A percentile compares a stretch with the other conserved stretches of the same genome.
Evolutionary conservation across 1,140 invertebrate species (phyloP).

Genomic region (Agrilus planipennis): DNA sequence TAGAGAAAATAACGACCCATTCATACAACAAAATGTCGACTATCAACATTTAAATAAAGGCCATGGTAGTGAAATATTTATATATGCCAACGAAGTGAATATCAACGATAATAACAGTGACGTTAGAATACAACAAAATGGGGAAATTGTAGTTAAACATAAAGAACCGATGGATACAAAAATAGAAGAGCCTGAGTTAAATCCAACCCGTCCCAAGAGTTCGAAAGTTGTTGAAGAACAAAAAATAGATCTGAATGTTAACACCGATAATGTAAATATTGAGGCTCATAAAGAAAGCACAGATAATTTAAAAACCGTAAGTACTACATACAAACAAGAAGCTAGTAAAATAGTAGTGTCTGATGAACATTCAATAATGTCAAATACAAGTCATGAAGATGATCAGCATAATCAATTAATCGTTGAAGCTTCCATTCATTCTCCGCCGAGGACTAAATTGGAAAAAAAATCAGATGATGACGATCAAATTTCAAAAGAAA

Average conservation of each 20-base stretch:
- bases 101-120: slow-evolving; percentile 11
- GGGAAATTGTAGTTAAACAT: slow-evolving; percentile 6
- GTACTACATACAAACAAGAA: slow-evolving; percentile 6
- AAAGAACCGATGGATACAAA: not conserved
- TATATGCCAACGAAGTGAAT: slow-evolving; percentile 11
- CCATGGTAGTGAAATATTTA: slow-evolving; percentile 2
- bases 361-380: slow-evolving; percentile 6
- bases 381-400: slow-evolving; percentile 12
- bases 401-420: slow-evolving; percentile 11
- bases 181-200: not conserved
- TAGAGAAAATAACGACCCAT: not conserved
- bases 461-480: slow-evolving; percentile 35
- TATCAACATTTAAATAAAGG: not conserved
- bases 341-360: slow-evolving; percentile 1
- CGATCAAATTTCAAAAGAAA: slow-evolving; percentile 35
- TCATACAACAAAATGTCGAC: not conserved
- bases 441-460: slow-evolving; percentile 26
- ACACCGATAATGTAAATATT: slow-evolving; percentile 19
- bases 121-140: slow-evolving; percentile 8
- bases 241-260: slow-evolving; percentile 13
- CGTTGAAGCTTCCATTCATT: slow-evolving; percentile 26
- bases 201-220: no score
- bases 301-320: no score
- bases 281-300: no score
- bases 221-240: slow-evolving; percentile 21